Evolutionary conservation across 2,888 invertebrate genomes (phyloP).

Genomic region (Dermolepida albohirtum): DNA sequence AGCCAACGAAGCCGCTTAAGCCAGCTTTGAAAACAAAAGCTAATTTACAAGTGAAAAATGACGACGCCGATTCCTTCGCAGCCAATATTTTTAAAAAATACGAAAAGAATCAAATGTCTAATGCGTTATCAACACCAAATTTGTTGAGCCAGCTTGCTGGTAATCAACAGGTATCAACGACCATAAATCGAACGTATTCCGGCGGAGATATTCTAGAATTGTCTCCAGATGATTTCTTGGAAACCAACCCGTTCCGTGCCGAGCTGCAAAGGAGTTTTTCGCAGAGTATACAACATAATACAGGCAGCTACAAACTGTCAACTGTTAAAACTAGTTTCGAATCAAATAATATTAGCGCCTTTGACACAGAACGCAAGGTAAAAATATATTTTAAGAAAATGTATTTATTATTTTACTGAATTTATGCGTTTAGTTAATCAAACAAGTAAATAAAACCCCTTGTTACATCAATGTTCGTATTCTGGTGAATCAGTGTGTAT

Average conservation of each 20-base stretch:
- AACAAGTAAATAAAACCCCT: no score
- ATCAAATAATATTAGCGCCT: slow-evolving; percentile 10
- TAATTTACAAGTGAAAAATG: neutral
- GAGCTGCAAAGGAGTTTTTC: slow-evolving; percentile 25
- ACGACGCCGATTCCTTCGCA: slow-evolving; percentile 20
- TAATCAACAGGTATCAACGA: neutral
- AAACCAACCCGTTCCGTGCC: slow-evolving; percentile 36
- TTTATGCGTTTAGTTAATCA: no score
- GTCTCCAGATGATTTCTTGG: slow-evolving; percentile 29
- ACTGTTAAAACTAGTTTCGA: slow-evolving; percentile 4
- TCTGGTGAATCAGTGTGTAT: no score
- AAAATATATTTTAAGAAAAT: slow-evolving; percentile 3
- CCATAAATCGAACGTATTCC: slow-evolving; percentile 16
- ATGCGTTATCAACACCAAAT: slow-evolving; percentile 33
- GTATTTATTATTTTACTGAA: no score
- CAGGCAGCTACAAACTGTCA: slow-evolving; percentile 4
- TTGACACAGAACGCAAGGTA: slow-evolving; percentile 15
- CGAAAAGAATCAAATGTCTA: slow-evolving; percentile 31
- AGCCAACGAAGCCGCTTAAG: neutral
- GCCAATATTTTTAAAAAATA: slow-evolving; percentile 41
- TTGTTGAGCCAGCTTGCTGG: slow-evolving; percentile 9
- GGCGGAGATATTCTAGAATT: slow-evolving; percentile 33
- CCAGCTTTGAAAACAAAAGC: slow-evolving; percentile 2
- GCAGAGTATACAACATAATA: slow-evolving; percentile 1
- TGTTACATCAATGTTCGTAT: no score